Evolutionary conservation across 2,113 vertebrate genomes (phyloP).

Genomic region (Lepus timidus): DNA sequence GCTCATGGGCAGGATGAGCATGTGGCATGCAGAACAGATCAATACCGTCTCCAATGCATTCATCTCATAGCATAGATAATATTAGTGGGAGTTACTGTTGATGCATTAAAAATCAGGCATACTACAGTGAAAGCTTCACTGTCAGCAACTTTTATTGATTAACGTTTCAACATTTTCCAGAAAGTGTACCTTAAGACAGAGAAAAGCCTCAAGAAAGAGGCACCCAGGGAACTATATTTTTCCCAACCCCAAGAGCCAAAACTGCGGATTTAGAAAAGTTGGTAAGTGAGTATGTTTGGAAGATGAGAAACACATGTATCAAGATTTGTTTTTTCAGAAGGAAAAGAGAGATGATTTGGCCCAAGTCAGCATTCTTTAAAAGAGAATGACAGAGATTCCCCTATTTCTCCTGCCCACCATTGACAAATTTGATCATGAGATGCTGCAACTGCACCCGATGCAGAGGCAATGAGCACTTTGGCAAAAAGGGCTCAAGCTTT

Average conservation of each 20-base stretch:
- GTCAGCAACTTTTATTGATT: constrained; percentile 84
- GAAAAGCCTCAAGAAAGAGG: constrained; percentile 47
- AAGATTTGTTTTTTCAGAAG: constrained; percentile 50
- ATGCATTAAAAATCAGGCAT: constrained; percentile 93
- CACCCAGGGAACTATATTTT: background rate
- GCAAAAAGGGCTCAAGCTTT: constrained; percentile 32
- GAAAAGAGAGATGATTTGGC: constrained; percentile 66
- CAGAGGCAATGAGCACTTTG: background rate
- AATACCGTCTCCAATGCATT: constrained; percentile 89
- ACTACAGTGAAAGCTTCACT: constrained; percentile 90
- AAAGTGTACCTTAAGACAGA: constrained; percentile 86
- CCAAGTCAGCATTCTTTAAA: constrained; percentile 12
- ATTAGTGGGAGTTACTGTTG: constrained; percentile 87
- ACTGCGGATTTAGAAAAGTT: constrained; percentile 63
- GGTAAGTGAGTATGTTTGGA: constrained; percentile 28
- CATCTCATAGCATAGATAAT: constrained; percentile 92
- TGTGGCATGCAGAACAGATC: constrained; percentile 92
- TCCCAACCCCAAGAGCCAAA: constrained; percentile 60
- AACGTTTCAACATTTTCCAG: constrained; percentile 92
- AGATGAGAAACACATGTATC: background rate
- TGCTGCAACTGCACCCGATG: background rate
- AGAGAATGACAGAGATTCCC: background rate
- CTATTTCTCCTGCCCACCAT: constrained; percentile 21
- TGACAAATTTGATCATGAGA: constrained; percentile 46
- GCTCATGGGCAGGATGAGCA: constrained; percentile 91